Evolutionary conservation across 2,113 vertebrate genomes (phyloP).

Genomic region (Felis chaus): DNA sequence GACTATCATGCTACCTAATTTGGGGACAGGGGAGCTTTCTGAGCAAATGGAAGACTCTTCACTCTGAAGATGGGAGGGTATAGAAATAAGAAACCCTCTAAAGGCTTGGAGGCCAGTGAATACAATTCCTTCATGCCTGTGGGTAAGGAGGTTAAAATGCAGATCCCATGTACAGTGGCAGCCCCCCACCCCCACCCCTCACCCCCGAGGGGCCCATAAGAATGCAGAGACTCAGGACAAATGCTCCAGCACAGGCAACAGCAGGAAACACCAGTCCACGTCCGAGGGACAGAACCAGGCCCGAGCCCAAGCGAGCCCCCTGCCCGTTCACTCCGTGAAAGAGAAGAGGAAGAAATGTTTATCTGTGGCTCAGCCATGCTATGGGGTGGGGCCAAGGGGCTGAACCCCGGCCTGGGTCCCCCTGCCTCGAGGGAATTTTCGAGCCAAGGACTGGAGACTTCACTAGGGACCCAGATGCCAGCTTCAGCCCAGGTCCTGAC

Average conservation of each 20-base stretch:
- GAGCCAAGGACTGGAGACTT: not conserved
- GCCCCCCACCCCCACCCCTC: not conserved
- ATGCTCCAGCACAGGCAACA: slow-evolving; percentile 47
- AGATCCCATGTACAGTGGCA: not conserved
- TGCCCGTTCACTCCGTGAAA: slow-evolving; percentile 37
- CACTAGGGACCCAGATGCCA: slow-evolving; percentile 24
- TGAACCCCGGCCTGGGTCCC: slow-evolving; percentile 26
- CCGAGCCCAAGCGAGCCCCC: slow-evolving; percentile 61
- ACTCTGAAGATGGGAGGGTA: not conserved
- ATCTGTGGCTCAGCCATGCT: slow-evolving; percentile 65
- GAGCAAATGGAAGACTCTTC: not conserved
- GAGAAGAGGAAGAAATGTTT: slow-evolving; percentile 42
- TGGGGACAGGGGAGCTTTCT: not conserved
- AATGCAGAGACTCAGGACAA: slow-evolving; percentile 46
- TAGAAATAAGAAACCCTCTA: not conserved
- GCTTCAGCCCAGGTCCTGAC: slow-evolving; percentile 69
- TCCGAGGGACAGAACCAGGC: slow-evolving; percentile 48
- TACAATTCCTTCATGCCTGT: not conserved
- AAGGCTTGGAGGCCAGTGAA: not conserved
- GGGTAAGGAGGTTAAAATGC: not conserved
- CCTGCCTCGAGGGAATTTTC: not conserved
- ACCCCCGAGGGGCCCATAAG: not conserved
- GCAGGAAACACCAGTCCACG: slow-evolving; percentile 53
- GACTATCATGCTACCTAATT: not conserved
- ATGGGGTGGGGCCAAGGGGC: slow-evolving; percentile 50